Evolutionary conservation across 2,113 vertebrate species (phyloP).

Genomic region (Sclerurus mexicanus): DNA sequence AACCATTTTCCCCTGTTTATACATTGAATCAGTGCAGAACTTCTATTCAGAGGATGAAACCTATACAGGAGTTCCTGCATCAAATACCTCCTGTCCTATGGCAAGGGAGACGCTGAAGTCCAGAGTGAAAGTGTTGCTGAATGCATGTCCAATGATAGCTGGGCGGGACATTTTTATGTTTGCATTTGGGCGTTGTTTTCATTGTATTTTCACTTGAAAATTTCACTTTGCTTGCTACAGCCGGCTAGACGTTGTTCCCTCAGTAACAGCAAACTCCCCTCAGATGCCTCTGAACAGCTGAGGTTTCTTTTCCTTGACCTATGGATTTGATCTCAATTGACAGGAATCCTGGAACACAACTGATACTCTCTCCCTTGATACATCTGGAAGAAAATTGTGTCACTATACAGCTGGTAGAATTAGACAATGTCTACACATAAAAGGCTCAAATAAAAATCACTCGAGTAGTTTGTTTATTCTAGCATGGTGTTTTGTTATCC

Average conservation of each 20-base stretch:
- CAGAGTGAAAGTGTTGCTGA: not conserved
- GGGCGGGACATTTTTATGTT: not conserved
- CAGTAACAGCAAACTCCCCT: not conserved
- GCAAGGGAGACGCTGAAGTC: not conserved
- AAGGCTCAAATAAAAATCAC: not conserved
- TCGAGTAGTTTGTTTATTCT: not conserved
- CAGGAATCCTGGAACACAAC: not conserved
- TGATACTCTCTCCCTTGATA: not conserved
- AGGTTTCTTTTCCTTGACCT: constrained; percentile 21
- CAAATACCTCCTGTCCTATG: not conserved
- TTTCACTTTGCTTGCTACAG: not conserved
- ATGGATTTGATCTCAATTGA: constrained; percentile 7
- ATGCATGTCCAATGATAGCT: not conserved
- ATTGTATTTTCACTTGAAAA: not conserved
- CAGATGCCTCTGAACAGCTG: not conserved
- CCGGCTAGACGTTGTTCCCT: not conserved
- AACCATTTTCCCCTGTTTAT: not conserved
- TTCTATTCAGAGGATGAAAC: not conserved
- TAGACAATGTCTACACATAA: not conserved
- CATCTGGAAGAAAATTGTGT: not conserved
- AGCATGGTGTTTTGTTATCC: not conserved
- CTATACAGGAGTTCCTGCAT: not conserved
- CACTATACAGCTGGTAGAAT: not conserved
- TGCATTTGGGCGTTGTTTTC: not conserved
- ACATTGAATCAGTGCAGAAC: not conserved